phyloP scores from a whole-genome alignment of 1,140 invertebrate genomes.

The Conus betulinus region DNA sequence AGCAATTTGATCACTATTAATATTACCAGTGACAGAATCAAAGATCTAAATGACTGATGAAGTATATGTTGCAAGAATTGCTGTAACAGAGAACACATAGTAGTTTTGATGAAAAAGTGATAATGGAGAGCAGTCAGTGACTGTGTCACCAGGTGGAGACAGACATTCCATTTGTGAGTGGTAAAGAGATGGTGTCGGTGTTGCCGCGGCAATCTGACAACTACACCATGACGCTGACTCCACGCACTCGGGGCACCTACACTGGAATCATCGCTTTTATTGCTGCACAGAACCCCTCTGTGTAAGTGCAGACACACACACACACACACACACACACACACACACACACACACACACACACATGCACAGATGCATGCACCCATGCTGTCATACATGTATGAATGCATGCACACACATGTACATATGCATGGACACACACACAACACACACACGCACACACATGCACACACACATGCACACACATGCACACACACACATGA shows the following conservation, averaged over 20 bases:
- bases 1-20: too few relatives aligned
- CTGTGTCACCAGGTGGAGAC: conserved; percentile 65
- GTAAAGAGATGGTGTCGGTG: conserved; percentile 65
- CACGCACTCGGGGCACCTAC: conserved; percentile 66
- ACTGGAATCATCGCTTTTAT: conserved; percentile 73
- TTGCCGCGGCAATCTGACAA: conserved; percentile 63
- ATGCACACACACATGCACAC: neutral
- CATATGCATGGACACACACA: neutral
- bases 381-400: neutral
- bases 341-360: neutral
- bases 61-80: too few relatives aligned
- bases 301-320: conserved; percentile 58
- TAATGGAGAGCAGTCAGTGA: too few relatives aligned
- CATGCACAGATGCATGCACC: neutral
- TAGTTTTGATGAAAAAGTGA: too few relatives aligned
- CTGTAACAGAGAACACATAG: too few relatives aligned
- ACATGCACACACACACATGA: conserved; percentile 6
- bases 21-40: too few relatives aligned
- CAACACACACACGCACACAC: neutral
- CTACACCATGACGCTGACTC: conserved; percentile 66
- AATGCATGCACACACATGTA: neutral
- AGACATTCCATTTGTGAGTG: conserved; percentile 70
- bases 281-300: conserved; percentile 65
- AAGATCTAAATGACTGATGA: too few relatives aligned
- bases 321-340: neutral